These are phyloP conservation scores for Rhinolophus sinicus DNA, from an alignment of 2,113 vertebrate species.

Conservation along the genomic window DNA sequence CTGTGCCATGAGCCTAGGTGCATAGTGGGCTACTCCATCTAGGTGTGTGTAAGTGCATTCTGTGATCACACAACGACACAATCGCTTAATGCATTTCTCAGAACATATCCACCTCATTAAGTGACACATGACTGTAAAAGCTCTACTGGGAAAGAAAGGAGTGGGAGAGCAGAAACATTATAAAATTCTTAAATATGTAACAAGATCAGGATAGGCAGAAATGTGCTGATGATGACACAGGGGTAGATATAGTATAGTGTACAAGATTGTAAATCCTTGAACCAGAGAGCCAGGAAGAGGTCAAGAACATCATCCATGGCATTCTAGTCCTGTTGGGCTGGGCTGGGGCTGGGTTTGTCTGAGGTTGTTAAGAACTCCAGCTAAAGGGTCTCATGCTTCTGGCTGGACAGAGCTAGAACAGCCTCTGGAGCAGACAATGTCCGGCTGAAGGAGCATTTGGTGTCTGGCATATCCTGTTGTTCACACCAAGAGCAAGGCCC, in stretches of 20 bases:
- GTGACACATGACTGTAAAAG: neutral
- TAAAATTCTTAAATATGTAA: neutral
- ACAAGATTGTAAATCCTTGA: neutral
- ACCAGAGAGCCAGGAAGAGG: neutral
- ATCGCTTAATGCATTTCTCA: neutral
- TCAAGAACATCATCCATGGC: accelerated
- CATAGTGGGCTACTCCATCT: neutral
- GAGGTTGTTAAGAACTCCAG: neutral
- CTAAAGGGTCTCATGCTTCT: neutral
- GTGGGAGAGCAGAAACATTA: neutral
- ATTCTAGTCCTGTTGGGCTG: neutral
- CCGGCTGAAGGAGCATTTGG: constrained; percentile 17
- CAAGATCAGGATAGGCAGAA: neutral
- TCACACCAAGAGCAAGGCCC: constrained; percentile 34
- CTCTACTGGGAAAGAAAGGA: neutral
- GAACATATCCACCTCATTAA: neutral
- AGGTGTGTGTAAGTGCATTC: neutral
- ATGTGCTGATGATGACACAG: no score
- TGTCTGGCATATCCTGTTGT: neutral
- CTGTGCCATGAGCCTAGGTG: neutral
- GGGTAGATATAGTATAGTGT: neutral
- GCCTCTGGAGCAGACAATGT: neutral
- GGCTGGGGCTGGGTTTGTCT: neutral
- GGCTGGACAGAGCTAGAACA: neutral
- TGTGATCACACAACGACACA: neutral